These are phyloP conservation scores for Cotesia congregata DNA, from an alignment of 2,888 invertebrate genomes.

Conservation along the genomic window DNA sequence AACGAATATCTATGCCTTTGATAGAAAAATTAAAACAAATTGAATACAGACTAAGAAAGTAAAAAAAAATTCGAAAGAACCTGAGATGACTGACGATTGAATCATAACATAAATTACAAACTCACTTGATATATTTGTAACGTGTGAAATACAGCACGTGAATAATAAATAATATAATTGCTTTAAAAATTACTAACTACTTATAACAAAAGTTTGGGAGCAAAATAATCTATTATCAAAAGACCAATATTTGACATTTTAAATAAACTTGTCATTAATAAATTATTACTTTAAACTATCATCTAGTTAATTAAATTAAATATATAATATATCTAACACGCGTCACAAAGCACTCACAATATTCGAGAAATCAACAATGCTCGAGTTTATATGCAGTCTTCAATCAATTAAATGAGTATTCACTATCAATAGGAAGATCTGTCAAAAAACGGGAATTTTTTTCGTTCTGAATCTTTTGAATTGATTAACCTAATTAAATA, in stretches of 20 bases:
- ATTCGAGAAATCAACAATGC: conserved; percentile 64
- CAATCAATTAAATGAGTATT: neutral
- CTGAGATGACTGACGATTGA: conserved; percentile 4
- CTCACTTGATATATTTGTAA: conserved; percentile 11
- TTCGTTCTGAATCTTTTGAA: too few relatives aligned
- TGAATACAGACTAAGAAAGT: conserved; percentile 21
- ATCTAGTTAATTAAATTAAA: conserved; percentile 1
- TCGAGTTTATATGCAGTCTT: conserved; percentile 55
- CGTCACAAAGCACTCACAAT: conserved; percentile 59
- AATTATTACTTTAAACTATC: conserved; percentile 1
- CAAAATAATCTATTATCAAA: conserved; percentile 34
- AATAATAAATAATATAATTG: conserved; percentile 27
- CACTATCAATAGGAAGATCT: too few relatives aligned
- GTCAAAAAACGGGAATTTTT: too few relatives aligned
- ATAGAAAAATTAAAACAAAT: conserved; percentile 43
- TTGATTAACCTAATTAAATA: too few relatives aligned
- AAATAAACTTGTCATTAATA: conserved; percentile 13
- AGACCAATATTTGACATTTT: conserved; percentile 39
- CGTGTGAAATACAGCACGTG: neutral
- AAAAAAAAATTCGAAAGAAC: neutral
- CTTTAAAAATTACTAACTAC: conserved; percentile 37
- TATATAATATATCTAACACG: conserved; percentile 46
- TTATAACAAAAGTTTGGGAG: conserved; percentile 22
- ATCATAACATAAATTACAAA: conserved; percentile 4
- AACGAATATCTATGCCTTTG: conserved; percentile 60